Conservation (phyloP, 2,797 vertebrate genomes). For the Sebastes vulpes region DNA sequence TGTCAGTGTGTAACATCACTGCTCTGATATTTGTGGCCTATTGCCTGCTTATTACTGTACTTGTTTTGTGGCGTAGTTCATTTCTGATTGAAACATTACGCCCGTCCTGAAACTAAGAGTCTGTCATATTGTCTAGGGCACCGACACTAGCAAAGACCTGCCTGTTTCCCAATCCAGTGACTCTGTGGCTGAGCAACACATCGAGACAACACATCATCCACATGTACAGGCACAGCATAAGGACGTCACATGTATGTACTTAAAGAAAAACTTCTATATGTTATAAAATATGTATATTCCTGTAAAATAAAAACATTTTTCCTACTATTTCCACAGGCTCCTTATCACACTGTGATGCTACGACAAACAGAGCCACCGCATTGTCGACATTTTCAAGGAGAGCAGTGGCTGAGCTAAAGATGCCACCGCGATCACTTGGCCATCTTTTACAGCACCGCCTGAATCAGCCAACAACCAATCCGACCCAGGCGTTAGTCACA, state of each 20-base stretch:
- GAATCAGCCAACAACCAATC: conserved; percentile 29
- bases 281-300: not conserved
- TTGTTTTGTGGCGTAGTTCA: not conserved
- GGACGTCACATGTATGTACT: conserved; percentile 48
- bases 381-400: conserved; percentile 15
- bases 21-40: not conserved
- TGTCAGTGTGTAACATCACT: not conserved
- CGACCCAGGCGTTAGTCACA: conserved; percentile 36
- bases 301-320: not conserved
- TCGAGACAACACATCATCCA: conserved; percentile 15
- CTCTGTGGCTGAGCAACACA: conserved; percentile 12
- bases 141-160: not conserved
- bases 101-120: not conserved
- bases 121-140: conserved; percentile 47
- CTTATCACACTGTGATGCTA: conserved; percentile 16
- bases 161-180: not conserved
- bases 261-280: not conserved
- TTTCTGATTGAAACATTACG: not conserved
- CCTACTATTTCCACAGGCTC: conserved; percentile 46
- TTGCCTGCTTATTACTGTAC: not conserved
- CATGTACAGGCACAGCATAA: conserved; percentile 14
- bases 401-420: conserved; percentile 5
- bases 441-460: conserved; percentile 2
- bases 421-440: not conserved
- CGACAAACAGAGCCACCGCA: not conserved